Base-by-base conservation (phyloP, 2,888 invertebrate genomes). In the Synanthedon formicaeformis region DNA sequence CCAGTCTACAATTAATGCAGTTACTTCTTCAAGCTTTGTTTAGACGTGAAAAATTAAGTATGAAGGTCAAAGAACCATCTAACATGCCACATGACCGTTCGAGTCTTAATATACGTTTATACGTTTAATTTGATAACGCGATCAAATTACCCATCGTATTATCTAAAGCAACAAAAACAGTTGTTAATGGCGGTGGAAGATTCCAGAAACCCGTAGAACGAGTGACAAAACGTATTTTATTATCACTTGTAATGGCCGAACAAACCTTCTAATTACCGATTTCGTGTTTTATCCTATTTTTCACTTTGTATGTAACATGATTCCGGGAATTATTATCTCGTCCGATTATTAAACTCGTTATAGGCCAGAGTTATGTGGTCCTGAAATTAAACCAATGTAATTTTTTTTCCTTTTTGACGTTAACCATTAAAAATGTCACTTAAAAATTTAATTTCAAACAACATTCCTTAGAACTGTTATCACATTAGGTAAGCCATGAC, bases 241-340 rank as follows among this genome's bases (percentile, higher is more conserved):
- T 66, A 66, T 58, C 64, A 61, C 65, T 64, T 60, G 62, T 66
- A 68, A 68, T 61, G 64, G 60, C 63, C 60, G 62, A 62, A 62
- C 57, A 45, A 56, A 55, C 53, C 60, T 64, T 61, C 67, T 75
- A 81, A 81, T 80, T 81, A 81, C 75, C 69, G 75, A 73, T 72
- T 72, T 69, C 66, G 60, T 65, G 69, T 71, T 73, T 71, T 68
- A 62, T 71, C 70, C 67, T 71, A 69, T 68, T 69, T 71, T 65
- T 70, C 71, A 70, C 72, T 66, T 69, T 65, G 60, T 65, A 64
- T 67, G 76, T 78, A 75, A 75, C 70, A 66, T 73, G 71, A 76
- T 83, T 82, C 84, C 68, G 62, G 61, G 79, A 80, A 80, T 73
- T 74, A 74, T 78, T 78, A 77, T 78, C 79, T 80, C 61, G 67